These are phyloP conservation scores for Aphelinus certus DNA, from an alignment of 1,140 invertebrate species.

Conservation along the genomic window DNA sequence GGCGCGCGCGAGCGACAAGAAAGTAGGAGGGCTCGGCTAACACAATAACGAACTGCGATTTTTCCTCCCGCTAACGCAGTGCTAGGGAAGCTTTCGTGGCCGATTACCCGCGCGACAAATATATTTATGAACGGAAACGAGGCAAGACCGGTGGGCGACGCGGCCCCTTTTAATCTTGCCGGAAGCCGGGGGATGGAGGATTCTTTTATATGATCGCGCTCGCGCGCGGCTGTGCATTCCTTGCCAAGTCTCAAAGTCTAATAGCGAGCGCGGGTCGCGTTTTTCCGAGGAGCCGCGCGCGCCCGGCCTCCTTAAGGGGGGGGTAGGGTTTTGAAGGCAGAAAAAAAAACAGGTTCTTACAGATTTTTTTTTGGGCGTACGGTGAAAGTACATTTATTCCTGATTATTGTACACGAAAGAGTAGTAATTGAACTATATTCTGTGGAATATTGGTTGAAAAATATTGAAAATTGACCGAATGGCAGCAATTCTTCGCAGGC, in stretches of 20 bases:
- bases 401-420: too few species aligned
- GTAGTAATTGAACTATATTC: too few species aligned
- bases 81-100: slow-evolving; percentile 9
- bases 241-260: slow-evolving; percentile 33
- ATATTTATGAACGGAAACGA: slow-evolving; percentile 35
- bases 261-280: not conserved
- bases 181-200: not conserved
- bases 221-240: not conserved
- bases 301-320: too few species aligned
- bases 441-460: too few species aligned
- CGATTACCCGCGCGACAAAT: slow-evolving; percentile 34
- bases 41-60: slow-evolving; percentile 27
- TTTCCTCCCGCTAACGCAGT: slow-evolving; percentile 5
- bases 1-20: slow-evolving; percentile 8
- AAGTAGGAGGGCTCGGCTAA: not conserved
- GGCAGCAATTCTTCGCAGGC: too few species aligned
- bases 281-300: too few species aligned
- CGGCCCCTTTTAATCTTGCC: slow-evolving; percentile 23
- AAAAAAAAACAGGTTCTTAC: too few species aligned
- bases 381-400: too few species aligned
- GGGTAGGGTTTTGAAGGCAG: too few species aligned
- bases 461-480: too few species aligned
- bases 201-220: slow-evolving; percentile 16
- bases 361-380: too few species aligned
- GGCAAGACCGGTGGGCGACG: slow-evolving; percentile 5